Percentiles rank a stretch among this genome's conserved stretches.
phyloP scores from a whole-genome alignment of 2,888 invertebrate species.

The Caenorhabditis drosophilae region DNA sequence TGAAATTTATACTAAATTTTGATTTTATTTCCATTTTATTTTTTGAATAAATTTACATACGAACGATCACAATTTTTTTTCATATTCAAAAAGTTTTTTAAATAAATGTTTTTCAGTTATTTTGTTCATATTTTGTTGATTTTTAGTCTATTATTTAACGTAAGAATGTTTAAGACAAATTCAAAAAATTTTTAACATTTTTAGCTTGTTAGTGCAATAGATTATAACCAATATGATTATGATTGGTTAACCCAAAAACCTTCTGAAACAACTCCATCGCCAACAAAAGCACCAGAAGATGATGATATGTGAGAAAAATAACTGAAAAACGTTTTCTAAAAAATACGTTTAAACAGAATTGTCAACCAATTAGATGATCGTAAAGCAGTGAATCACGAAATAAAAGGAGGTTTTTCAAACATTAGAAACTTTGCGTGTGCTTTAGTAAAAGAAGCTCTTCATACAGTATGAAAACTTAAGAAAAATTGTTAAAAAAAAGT shows the following conservation, averaged over 20 bases:
- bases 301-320: constrained; percentile 25
- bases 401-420: constrained; percentile 30
- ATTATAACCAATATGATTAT: constrained; percentile 33
- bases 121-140: too few relatives aligned
- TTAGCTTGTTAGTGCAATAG: constrained; percentile 1
- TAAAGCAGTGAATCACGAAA: constrained; percentile 34
- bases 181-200: too few relatives aligned
- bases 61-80: too few relatives aligned
- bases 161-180: too few relatives aligned
- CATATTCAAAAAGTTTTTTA: too few relatives aligned
- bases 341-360: constrained; percentile 8
- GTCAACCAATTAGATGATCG: constrained; percentile 24
- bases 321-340: background rate
- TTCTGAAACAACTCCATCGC: background rate
- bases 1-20: background rate
- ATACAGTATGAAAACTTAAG: constrained; percentile 25
- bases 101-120: too few relatives aligned
- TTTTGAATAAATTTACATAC: constrained; percentile 4
- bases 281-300: constrained; percentile 27
- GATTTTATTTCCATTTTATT: background rate
- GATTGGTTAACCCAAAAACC: constrained; percentile 33
- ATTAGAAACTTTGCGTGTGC: constrained; percentile 42
- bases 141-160: too few relatives aligned
- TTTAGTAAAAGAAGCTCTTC: constrained; percentile 36
- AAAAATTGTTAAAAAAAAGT: background rate